phyloP scores from a whole-genome alignment of 2,888 invertebrate species.

The Arenicola marina region DNA sequence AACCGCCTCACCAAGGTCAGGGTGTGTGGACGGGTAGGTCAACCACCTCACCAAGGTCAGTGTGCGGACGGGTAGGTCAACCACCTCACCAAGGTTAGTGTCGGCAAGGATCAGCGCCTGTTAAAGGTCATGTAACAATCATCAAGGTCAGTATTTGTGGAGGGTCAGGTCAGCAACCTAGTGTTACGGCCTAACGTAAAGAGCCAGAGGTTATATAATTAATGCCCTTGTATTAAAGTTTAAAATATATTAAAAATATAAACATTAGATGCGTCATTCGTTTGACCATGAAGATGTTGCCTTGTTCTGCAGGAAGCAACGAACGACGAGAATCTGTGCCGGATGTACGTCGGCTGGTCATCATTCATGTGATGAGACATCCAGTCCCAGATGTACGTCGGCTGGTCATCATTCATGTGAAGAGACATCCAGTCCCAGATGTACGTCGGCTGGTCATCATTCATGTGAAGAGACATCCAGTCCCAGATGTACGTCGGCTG shows the following conservation, averaged over 20 bases:
- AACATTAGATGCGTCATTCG: no score
- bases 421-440: constrained; percentile 91
- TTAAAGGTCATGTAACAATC: background rate
- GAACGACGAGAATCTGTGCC: constrained; percentile 82
- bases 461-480: constrained; percentile 80
- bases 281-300: no score
- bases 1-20: constrained; percentile 77
- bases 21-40: no score
- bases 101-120: no score
- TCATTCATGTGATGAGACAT: constrained; percentile 83
- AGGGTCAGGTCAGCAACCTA: no score
- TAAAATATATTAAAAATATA: no score
- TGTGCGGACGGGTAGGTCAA: no score
- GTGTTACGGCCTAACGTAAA: no score
- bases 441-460: constrained; percentile 97
- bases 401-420: constrained; percentile 89
- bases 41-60: no score
- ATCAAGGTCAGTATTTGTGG: background rate
- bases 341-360: constrained; percentile 98
- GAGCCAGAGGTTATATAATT: no score
- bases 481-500: constrained; percentile 97
- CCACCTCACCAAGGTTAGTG: no score
- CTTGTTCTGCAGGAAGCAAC: constrained; percentile 73
- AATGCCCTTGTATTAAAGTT: no score
- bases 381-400: constrained; percentile 93